Base-by-base conservation (phyloP, 2,113 vertebrate species). In the Anguilla rostrata region DNA sequence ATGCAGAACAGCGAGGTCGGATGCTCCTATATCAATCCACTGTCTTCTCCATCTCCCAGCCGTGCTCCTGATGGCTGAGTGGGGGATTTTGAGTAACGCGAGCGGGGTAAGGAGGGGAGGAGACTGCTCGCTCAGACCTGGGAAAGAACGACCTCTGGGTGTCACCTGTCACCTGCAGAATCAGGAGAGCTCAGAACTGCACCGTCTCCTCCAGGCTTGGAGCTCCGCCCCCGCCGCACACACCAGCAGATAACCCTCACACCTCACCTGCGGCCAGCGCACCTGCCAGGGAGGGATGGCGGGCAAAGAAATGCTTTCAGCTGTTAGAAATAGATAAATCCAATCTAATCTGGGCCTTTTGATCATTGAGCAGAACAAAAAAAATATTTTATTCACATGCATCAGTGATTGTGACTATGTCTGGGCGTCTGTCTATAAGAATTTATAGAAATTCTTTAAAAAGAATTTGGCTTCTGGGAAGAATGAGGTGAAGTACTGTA, bases 231-330 rank as follows among this genome's bases (percentile, higher is more conserved):
- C 87, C 43, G 60, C 86, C 18, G 90, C 92, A 91, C 93, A 94
- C 84, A 91, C 91, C 88, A 94, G 89, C 87, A 95, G 83, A 87
- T 94, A 94, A 0, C 87, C 91, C 91, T 94, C 93, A 93, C 88
- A 89, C 84, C 46, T 94, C 86, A 90, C 91, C 88, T 89, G 91
- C 63, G 93, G 93, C 71, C 89, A 89, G 18, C 56, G 89, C 82
- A 92, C 89, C 94, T 94, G 83, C 22, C 39, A 86, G 63, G 39
- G 39, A 57, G 29, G 34, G 29, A 39, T 16, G 57, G 5, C n/a
- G 9, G 57, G 82, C 20, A 83, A 49, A 20, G 29, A n/a, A 53
- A 57, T 7, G 18, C 9, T 12, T 39, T 81, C 22, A 79, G 15
- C 79, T n/a, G 79, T 20, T 46, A 41, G 39, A 34, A 34, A 34